Conservation (phyloP, 2,113 vertebrate species). For the Chaetops frenatus region DNA sequence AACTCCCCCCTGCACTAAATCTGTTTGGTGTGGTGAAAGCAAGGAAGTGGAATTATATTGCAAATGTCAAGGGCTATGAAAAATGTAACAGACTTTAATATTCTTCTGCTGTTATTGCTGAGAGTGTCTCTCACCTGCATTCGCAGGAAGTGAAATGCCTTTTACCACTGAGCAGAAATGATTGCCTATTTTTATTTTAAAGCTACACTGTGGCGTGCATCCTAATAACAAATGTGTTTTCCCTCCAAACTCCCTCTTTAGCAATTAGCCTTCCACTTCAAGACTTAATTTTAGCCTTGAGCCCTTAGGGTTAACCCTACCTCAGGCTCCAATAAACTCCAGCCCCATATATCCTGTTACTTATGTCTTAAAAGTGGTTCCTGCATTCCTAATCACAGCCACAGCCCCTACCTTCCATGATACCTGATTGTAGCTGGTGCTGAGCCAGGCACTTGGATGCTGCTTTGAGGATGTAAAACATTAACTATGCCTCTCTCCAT, state of each 20-base stretch:
- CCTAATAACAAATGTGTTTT: background rate
- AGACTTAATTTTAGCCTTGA: background rate
- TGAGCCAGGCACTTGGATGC: background rate
- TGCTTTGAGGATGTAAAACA: slow-evolving; percentile 29
- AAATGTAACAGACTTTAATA: slow-evolving; percentile 58
- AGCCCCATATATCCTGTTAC: background rate
- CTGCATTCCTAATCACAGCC: background rate
- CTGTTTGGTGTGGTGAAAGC: background rate
- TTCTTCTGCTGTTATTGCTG: slow-evolving; percentile 38
- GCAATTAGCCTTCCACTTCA: background rate
- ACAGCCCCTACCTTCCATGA: background rate
- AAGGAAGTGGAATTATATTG: slow-evolving; percentile 44
- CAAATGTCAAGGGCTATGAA: slow-evolving; percentile 53
- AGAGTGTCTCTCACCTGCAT: slow-evolving; percentile 33
- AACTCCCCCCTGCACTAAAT: background rate
- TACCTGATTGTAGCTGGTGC: background rate
- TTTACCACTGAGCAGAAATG: slow-evolving; percentile 16
- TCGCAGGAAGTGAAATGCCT: slow-evolving; percentile 12
- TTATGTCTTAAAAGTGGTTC: background rate
- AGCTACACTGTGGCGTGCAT: background rate
- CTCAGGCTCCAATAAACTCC: background rate
- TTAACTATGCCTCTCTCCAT: background rate
- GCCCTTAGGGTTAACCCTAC: background rate
- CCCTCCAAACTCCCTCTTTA: background rate
- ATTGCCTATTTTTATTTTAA: slow-evolving; percentile 16